These are phyloP conservation scores for Mastomys natalensis DNA, from an alignment of 2,113 vertebrate species.

Conservation along the genomic window DNA sequence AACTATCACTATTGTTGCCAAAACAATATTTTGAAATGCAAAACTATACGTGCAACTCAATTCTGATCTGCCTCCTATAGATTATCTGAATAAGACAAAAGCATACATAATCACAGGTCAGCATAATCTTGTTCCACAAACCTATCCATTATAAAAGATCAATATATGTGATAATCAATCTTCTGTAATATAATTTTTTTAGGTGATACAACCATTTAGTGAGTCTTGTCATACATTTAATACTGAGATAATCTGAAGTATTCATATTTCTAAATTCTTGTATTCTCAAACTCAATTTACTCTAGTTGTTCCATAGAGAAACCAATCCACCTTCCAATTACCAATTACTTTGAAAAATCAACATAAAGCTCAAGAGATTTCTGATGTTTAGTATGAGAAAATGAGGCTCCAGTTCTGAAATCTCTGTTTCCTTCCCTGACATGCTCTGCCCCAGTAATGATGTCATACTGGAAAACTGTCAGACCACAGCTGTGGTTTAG, in stretches of 20 bases:
- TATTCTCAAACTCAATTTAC: background rate
- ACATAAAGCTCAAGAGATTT: background rate
- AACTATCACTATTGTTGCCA: background rate
- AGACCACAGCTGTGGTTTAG: background rate
- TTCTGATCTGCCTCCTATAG: background rate
- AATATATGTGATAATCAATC: background rate
- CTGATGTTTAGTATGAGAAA: background rate
- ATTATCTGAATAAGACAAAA: constrained; percentile 29
- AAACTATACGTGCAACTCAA: background rate
- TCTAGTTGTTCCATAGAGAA: background rate
- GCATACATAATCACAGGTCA: background rate
- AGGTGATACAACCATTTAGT: background rate
- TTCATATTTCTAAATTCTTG: background rate
- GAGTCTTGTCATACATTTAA: background rate
- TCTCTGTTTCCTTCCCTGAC: background rate
- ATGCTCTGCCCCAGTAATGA: background rate
- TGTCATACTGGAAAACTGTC: background rate
- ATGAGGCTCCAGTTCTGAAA: background rate
- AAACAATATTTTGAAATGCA: background rate
- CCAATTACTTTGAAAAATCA: background rate
- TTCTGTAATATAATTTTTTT: background rate
- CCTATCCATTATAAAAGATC: background rate
- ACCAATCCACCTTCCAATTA: background rate
- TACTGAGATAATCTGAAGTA: background rate
- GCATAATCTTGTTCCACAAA: background rate